Evolutionary conservation across 2,113 vertebrate genomes (phyloP), one percentile per base, ranked within the genome.

Genomic region (Nansenia antarctica): DNA sequence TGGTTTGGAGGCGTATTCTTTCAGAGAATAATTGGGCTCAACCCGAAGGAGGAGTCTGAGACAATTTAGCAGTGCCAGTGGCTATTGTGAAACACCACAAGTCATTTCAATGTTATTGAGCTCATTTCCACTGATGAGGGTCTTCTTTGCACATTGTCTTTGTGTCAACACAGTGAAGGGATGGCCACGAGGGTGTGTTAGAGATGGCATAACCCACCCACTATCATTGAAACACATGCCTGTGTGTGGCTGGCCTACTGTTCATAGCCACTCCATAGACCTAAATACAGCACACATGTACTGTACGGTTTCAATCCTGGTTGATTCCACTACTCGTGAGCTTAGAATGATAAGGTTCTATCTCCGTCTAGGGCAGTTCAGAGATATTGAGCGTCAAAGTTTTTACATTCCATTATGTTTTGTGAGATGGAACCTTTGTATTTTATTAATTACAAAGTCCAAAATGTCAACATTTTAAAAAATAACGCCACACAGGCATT

Each of bases 41-140:
- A 75, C 86, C 85, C 83, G 76, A 74, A 82, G 82, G 49, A 81
- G 79, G 79, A 86, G 86, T 86, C 85, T 85, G 85, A n/a, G n/a
- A 88, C 85, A 85, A 87, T 88, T 85, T 87, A 88, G 85, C 84
- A 83, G 86, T 81, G 87, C 86, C 89, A 86, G 77, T 89, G 87
- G 87, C 89, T 90, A 88, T 89, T 88, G 85, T 87, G 87, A 84
- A 82, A 88, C 85, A 84, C 86, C 82, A n/a, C n/a, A n/a, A 82
- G 83, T 75, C 62, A 82, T 88, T 88, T 84, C 85, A 87, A 81
- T 45, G 73, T 84, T 69, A 77, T 85, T 84, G 89, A 88, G 82
- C 87, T 89, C 85, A 89, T 88, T 88, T 88, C 84, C 85, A 85
- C 86, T 89, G 87, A 90, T 88, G 87, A 89, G 74, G 86, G 84